Percentiles rank a stretch among this genome's conserved stretches.
phyloP scores from a whole-genome alignment of 2,888 invertebrate species.

The Lepidochrysops patricia region DNA sequence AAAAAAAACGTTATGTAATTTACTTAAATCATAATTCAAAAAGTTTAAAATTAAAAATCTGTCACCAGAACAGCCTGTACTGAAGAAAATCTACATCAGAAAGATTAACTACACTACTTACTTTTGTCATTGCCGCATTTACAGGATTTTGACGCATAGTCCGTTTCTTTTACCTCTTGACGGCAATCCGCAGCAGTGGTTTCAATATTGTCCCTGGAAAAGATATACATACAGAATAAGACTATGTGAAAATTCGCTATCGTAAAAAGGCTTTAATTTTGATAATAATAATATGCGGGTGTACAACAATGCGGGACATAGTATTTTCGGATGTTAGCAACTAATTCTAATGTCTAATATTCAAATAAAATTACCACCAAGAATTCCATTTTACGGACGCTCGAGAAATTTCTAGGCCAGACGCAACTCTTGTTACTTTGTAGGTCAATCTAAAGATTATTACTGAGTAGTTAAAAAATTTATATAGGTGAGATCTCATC shows the following conservation, averaged over 20 bases:
- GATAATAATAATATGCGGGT: background rate
- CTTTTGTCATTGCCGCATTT: background rate
- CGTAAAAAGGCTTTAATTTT: too few species aligned
- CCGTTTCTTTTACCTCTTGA: background rate
- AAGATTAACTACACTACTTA: too few species aligned
- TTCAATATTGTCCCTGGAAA: slow-evolving; percentile 1
- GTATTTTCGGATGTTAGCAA: slow-evolving; percentile 42
- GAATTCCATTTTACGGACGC: slow-evolving; percentile 36
- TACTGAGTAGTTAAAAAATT: background rate
- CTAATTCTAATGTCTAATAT: slow-evolving; percentile 17
- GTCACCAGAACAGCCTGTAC: too few species aligned
- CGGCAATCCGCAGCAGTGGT: background rate
- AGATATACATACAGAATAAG: background rate
- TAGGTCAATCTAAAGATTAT: slow-evolving; percentile 39
- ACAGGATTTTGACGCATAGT: background rate
- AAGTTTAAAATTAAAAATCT: too few species aligned
- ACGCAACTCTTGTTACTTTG: slow-evolving; percentile 47
- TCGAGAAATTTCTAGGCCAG: slow-evolving; percentile 53
- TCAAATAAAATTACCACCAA: slow-evolving; percentile 52
- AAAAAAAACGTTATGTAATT: background rate
- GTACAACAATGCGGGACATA: too few species aligned
- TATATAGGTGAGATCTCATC: too few species aligned
- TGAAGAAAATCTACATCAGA: too few species aligned
- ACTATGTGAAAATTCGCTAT: too few species aligned
- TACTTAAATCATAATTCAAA: too few species aligned